Evolutionary conservation across 2,797 vertebrate genomes (phyloP).

Genomic region (Vespertilio murinus): DNA sequence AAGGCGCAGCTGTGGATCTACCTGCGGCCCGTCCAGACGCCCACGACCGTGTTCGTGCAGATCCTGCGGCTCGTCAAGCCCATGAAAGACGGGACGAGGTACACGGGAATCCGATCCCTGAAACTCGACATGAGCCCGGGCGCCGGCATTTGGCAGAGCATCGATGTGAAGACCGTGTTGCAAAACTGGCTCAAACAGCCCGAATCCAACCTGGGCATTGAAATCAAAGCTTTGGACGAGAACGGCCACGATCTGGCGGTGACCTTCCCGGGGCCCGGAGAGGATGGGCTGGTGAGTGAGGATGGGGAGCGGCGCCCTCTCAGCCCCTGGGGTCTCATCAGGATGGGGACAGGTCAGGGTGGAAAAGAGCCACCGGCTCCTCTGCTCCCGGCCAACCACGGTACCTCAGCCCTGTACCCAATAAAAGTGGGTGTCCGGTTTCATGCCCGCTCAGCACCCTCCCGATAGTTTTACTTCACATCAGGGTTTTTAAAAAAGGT

Average conservation of each 20-base stretch:
- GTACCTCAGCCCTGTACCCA: conserved; percentile 45
- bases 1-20: conserved; percentile 97
- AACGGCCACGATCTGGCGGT: conserved; percentile 93
- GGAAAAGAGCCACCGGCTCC: conserved; percentile 3
- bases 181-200: conserved; percentile 97
- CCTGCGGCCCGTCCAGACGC: conserved; percentile 90
- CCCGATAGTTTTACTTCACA: conserved; percentile 51
- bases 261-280: conserved; percentile 91
- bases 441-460: conserved; percentile 10
- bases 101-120: conserved; percentile 95
- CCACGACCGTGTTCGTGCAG: conserved; percentile 96
- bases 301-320: conserved; percentile 65
- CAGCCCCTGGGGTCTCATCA: not conserved
- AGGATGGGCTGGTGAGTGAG: conserved; percentile 95
- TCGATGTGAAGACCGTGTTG: conserved; percentile 97
- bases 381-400: conserved; percentile 13
- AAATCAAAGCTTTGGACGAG: conserved; percentile 96
- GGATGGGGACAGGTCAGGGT: not conserved
- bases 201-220: conserved; percentile 98
- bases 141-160: conserved; percentile 96
- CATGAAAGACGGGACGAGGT: conserved; percentile 91
- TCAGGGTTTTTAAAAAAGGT: not conserved
- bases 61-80: conserved; percentile 96
- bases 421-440: conserved; percentile 51
- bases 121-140: conserved; percentile 96